Base-by-base conservation (phyloP, 2,888 invertebrate species). In the Stenurella melanura region DNA sequence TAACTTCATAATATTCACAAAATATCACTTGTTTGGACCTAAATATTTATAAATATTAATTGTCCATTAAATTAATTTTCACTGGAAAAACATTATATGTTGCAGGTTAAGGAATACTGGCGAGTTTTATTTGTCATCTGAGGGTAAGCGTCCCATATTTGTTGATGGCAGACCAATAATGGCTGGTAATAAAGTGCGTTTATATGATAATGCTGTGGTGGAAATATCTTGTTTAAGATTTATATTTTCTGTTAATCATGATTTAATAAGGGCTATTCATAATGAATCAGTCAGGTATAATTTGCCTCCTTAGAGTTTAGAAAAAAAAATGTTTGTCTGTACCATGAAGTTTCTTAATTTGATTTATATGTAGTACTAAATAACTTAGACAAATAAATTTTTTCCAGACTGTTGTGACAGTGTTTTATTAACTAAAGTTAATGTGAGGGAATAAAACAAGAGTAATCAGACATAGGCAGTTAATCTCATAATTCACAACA, bases 141-240 rank as follows among this genome's bases (percentile, higher is more conserved):
- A 98, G 89, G 99, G 98, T 19, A 97, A 97, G 87, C 91, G 98
- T 77, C 96, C 98, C 1, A 95, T 99, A 85, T 98, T 96, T 89
- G 96, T 99, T 6, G 98, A 99, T 89, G 97, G 98, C 1, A 93
- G 95, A 77, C 97, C 98, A 0, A 93, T 99, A 73, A 91, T 97
- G 11, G 93, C 94, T 69, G 97, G 97, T 63, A 96, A 95, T 89
- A 97, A 97, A 91, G 95, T 96, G 74, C 95, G 96, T 85, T 92
- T 99, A 17, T 95, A 95, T 87, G 97, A 98, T 89, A 98, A 98
- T 89, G 96, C 97, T 80, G 96, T 98, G 12, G 95, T 99, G 72
- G 98, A 99, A 95, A 96, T 98, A 85, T 95, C 97, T 21, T 96
- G 97, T 72, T 91, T 98, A 60, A 93, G 97, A 79, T 98, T 98